These are phyloP conservation scores for Bucorvus abyssinicus DNA, from an alignment of 2,797 vertebrate species.

Conservation along the genomic window DNA sequence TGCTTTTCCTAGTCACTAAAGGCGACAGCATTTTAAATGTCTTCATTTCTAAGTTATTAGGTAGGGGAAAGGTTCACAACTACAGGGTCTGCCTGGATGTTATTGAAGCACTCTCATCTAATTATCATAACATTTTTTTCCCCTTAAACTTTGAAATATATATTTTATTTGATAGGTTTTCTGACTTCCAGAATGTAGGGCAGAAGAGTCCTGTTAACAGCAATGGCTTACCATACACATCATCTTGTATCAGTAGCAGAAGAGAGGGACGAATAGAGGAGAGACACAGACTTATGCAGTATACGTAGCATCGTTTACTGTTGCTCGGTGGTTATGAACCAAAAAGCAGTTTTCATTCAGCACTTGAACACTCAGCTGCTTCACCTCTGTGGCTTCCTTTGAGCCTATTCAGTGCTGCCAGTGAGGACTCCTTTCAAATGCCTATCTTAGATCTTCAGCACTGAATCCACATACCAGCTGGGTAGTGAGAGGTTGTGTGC, in stretches of 20 bases:
- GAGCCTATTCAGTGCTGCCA: background rate
- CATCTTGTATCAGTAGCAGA: background rate
- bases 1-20: slow-evolving; percentile 7
- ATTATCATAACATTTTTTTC: background rate
- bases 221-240: background rate
- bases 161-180: background rate
- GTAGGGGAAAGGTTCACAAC: background rate
- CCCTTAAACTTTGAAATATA: background rate
- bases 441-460: background rate
- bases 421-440: background rate
- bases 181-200: background rate
- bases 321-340: background rate
- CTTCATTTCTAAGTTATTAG: background rate
- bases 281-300: background rate
- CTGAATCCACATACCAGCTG: background rate
- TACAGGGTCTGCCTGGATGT: background rate
- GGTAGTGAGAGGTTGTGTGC: background rate
- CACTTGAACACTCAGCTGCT: background rate
- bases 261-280: background rate
- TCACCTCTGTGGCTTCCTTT: background rate
- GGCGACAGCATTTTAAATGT: background rate
- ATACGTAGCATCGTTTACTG: background rate
- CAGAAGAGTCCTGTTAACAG: background rate
- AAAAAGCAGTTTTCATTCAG: background rate
- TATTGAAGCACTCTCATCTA: background rate